Base-by-base conservation (phyloP, 2,797 vertebrate species). In the Coluber constrictor region DNA sequence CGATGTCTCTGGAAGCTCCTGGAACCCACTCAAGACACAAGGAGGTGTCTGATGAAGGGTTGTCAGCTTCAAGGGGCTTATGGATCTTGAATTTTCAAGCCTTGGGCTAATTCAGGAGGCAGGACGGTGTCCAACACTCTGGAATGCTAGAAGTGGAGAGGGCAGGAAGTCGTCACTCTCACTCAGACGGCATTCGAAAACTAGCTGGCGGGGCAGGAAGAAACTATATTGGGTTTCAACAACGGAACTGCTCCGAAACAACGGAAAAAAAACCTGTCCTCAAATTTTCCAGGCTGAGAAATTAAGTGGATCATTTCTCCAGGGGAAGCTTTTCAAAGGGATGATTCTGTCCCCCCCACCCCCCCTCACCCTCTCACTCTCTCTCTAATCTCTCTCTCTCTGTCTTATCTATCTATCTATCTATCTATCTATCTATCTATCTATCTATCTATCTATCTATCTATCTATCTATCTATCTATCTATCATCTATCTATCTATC, bases 21-120 rank as follows among this genome's bases (percentile, higher is more conserved):
- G 57, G 32, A 18, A 23, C 63, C 66, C 18, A 3, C 12, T 1
- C 5, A 0, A 0, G 60, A 25, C 0, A n/a, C 13, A 51, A 51
- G 63, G 29, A 70, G 56, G 18, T 56, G 63, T 0, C 18, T 20
- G 18, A 7, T n/a, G 51, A 37, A 90, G 32, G n/a, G 25, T 47
- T 37, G 9, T 56, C 10, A 5, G 32, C 15, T 86, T 51, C 87
- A 47, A 70, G 89, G 13, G 12, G 10, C 56, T n/a, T 23, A n/a
- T 4, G 32, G 18, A 54, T 86, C 32, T 32, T 86, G 9, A 37
- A 25, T 29, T 12, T 23, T n/a, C 16, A 25, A 11, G 2, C 25
- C 32, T n/a, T 3, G 51, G 0, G 15, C 12, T 55, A 79, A 79
- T 47, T 55, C 63, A 32, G 51, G 55, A 37, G 47, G 7, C 70